Base-by-base conservation (phyloP, 2,888 invertebrate genomes). In the Noctua pronuba region DNA sequence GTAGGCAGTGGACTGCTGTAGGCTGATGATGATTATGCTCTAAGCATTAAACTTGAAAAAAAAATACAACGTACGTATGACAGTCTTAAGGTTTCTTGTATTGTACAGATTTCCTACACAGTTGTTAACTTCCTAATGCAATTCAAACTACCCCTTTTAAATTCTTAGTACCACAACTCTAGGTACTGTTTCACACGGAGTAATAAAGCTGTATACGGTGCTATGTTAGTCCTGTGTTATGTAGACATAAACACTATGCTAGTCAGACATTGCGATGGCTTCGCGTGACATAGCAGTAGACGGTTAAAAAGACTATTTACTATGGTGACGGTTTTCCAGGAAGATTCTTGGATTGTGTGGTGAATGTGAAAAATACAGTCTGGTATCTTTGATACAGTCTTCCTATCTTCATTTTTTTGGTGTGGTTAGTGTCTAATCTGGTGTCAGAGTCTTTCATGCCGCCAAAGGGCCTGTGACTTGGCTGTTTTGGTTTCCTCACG, bases 191-290 rank as follows among this genome's bases (percentile, higher is more conserved):
- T 82, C 55, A 85, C 64, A 69, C 68, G 0, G n/a, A 55, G 73
- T 52, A 77, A 77, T 85, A 83, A 83, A 83, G 52, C n/a, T 68
- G 60, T 81, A 44, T 52, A 60, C 58, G 18, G 49, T 60, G 68
- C 66, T 76, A 35, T 75, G 44, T 70, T 31, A 68, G 49, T 85
- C n/a, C 28, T 44, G 70, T 60, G 38, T 64, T 65, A 52, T 52
- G 49, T 38, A 52, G 58, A 79, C 35, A 66, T 76, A 75, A 86
- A 72, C 38, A 66, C 58, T 64, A 46, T 24, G 65, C 62, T 21
- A 71, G 66, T 60, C 41, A 74, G 72, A 80, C 77, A 74, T 65
- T 66, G 55, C 67, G 75, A 72, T 75, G 78, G 69, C 62, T 65
- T 68, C 70, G 77, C 73, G 86, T 80, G 79, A 81, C 74, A 28